Conservation (phyloP, 2,888 invertebrate species). For the Brachyptera risi region DNA sequence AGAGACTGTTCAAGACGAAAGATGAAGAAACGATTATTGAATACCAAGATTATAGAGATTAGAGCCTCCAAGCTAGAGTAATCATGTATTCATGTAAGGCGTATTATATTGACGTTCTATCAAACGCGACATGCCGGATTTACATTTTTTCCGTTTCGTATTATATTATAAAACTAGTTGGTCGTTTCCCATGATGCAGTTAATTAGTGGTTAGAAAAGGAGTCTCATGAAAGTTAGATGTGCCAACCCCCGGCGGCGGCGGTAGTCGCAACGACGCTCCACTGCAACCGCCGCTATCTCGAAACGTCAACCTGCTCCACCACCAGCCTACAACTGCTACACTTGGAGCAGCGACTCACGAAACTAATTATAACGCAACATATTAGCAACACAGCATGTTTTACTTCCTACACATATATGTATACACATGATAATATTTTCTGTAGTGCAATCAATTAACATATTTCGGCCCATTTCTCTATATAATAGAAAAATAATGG, state of each 20-base stretch:
- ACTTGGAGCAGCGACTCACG: neutral
- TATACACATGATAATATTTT: too few species aligned
- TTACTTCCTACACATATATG: too few species aligned
- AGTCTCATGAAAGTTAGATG: neutral
- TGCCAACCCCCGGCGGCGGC: neutral
- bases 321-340: too few species aligned
- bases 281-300: neutral
- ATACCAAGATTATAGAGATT: slow-evolving; percentile 7
- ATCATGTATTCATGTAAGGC: slow-evolving; percentile 4
- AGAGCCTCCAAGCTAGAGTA: neutral
- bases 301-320: slow-evolving; percentile 2
- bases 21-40: slow-evolving; percentile 6
- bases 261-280: neutral
- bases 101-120: neutral
- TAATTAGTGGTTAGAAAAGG: slow-evolving; percentile 3
- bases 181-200: neutral
- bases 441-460: too few species aligned
- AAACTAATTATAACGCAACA: slow-evolving; percentile 5
- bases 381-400: too few species aligned
- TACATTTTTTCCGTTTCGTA: neutral
- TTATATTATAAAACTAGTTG: neutral
- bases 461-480: too few species aligned
- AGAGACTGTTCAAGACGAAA: neutral
- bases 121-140: neutral
- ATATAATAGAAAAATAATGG: too few species aligned